These are phyloP conservation scores for Nomada hirtipes DNA, from an alignment of 2,888 invertebrate species.

Conservation along the genomic window DNA sequence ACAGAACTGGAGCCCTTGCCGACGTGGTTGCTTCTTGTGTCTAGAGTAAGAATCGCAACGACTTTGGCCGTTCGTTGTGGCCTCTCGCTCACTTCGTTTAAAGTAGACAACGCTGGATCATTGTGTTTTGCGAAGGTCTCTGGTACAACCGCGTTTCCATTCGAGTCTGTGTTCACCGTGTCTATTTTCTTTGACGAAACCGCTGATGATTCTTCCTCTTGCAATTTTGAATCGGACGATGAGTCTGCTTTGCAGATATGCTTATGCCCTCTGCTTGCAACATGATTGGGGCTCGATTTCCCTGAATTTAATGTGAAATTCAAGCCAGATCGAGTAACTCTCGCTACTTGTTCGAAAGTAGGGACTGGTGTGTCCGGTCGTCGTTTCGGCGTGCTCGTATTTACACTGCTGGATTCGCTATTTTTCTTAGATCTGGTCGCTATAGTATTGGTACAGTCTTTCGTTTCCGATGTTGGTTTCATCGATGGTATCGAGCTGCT, in stretches of 20 bases:
- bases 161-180: slow-evolving; percentile 49
- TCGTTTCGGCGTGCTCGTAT: slow-evolving; percentile 55
- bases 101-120: slow-evolving; percentile 10
- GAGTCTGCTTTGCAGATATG: slow-evolving; percentile 38
- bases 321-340: slow-evolving; percentile 63
- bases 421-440: slow-evolving; percentile 33
- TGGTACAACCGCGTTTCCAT: slow-evolving; percentile 60
- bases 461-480: slow-evolving; percentile 41
- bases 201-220: slow-evolving; percentile 17
- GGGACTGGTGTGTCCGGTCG: slow-evolving; percentile 80
- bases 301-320: slow-evolving; percentile 50
- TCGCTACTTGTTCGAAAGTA: slow-evolving; percentile 56
- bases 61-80: slow-evolving; percentile 82
- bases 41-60: slow-evolving; percentile 79
- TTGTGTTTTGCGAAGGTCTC: slow-evolving; percentile 45
- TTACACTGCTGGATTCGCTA: slow-evolving; percentile 23
- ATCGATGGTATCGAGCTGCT: slow-evolving; percentile 66
- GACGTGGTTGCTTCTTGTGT: slow-evolving; percentile 68
- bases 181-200: slow-evolving; percentile 22
- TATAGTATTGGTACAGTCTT: slow-evolving; percentile 27
- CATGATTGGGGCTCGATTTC: slow-evolving; percentile 34
- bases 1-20: slow-evolving; percentile 45
- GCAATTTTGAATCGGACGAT: slow-evolving; percentile 28
- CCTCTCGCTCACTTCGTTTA: slow-evolving; percentile 69
- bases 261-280: slow-evolving; percentile 24